phyloP scores from a whole-genome alignment of 2,797 vertebrate genomes.

The Thripadectes ignobilis region DNA sequence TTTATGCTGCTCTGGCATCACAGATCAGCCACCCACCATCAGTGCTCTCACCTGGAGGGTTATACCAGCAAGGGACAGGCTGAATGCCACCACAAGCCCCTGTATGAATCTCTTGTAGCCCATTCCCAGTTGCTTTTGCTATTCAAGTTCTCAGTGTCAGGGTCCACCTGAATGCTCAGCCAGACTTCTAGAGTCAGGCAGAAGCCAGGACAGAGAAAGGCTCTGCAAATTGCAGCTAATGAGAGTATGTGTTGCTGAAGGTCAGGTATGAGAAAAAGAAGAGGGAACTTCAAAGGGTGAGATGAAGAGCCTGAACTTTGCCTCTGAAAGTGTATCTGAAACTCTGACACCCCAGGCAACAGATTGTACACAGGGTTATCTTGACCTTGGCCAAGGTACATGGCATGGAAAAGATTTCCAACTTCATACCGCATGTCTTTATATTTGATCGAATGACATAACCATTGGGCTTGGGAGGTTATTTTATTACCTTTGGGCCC shows the following conservation, averaged over 20 bases:
- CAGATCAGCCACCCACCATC: background rate
- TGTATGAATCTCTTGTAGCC: background rate
- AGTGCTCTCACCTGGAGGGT: background rate
- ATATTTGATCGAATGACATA: background rate
- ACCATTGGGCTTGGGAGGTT: background rate
- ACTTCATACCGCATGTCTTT: background rate
- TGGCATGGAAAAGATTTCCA: background rate
- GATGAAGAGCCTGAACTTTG: background rate
- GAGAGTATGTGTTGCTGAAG: background rate
- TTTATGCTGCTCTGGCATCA: background rate
- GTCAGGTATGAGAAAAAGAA: background rate
- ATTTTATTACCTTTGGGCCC: background rate
- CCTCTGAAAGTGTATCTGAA: background rate
- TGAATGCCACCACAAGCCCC: fast-evolving
- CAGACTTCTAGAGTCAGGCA: background rate
- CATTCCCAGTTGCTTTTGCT: background rate
- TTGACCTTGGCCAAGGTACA: background rate
- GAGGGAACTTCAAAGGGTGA: background rate
- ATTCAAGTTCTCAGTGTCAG: fast-evolving
- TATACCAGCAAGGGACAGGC: background rate
- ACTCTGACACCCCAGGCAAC: background rate
- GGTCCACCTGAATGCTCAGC: background rate
- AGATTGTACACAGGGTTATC: background rate
- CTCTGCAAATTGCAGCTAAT: background rate
- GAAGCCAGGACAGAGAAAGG: background rate